phyloP scores from a whole-genome alignment of 2,797 vertebrate genomes.

The Scolopax bukidnonensis region DNA sequence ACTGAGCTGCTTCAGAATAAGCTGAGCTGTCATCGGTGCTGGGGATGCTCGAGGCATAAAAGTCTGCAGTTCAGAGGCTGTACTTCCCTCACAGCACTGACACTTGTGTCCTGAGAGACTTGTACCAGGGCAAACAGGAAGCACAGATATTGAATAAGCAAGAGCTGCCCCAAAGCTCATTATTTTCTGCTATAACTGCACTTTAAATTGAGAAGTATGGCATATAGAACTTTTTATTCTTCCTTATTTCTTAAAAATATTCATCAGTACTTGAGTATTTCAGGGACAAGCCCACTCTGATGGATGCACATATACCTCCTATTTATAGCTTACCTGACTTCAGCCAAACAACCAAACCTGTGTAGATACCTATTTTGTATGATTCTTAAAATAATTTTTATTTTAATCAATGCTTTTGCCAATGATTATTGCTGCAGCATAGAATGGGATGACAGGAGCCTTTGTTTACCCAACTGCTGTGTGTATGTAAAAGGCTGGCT shows the following conservation, averaged over 20 bases:
- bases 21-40: neutral
- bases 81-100: neutral
- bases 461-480: slow-evolving; percentile 40
- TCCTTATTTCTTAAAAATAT: slow-evolving; percentile 15
- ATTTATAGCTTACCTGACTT: slow-evolving; percentile 49
- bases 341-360: neutral
- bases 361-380: neutral
- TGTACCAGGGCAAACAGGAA: neutral
- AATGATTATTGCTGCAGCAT: neutral
- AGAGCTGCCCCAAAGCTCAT: neutral
- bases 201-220: slow-evolving; percentile 1
- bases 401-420: slow-evolving; percentile 8
- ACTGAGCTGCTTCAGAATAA: neutral
- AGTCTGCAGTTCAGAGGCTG: neutral
- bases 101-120: neutral
- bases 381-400: slow-evolving; percentile 19
- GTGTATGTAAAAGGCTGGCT: slow-evolving; percentile 39
- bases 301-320: slow-evolving; percentile 27
- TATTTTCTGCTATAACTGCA: slow-evolving; percentile 35
- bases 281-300: slow-evolving; percentile 18
- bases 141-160: neutral
- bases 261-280: slow-evolving; percentile 19
- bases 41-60: neutral
- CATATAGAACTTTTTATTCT: neutral
- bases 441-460: slow-evolving; percentile 25